Evolutionary conservation across 2,113 vertebrate genomes (phyloP), one percentile per base, ranked within the genome.

Genomic region (Phaethornis superciliosus): DNA sequence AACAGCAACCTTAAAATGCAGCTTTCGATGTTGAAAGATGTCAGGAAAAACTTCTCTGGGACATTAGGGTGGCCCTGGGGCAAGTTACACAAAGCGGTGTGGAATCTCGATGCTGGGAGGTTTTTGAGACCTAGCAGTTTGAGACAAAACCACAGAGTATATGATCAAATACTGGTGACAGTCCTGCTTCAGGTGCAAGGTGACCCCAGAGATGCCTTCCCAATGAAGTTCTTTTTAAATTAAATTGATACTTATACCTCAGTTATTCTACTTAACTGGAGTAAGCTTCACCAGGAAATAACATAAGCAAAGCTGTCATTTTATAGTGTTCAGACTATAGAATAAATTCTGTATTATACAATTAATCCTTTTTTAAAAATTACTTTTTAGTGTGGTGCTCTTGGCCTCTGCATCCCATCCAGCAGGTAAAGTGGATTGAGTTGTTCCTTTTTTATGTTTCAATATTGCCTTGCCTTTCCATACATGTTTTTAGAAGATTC

Each of bases 391-490:
- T 64, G 96, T 96, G 88, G 91, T 93, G 67, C 75, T 98, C 28
- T 94, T 98, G 97, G 95, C 94, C 7, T 94, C 96, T 93, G 98
- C 97, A 26, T 97, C 97, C 51, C 97, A 97, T 65, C 98, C 98
- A 77, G 98, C 97, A 98, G 98, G 98, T 98, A 97, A 97, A 79
- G 55, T 40, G 46, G 24, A 44, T 22, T 44, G 18, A 88, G 22
- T 49, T 79, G 17, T 69, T 86, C 14, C 27, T 62, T 64, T 81
- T 55, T 69, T 30, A 69, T 24, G 6, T 75, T 92, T 74, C 62
- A 33, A 4, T 75, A 9, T 64, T 54, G 17, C 27, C 24, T 58
- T 89, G 35, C 35, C 12, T 89, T 89, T 81, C 60, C 21, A 3
- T 47, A 16, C 15, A 16, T 70, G 24, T 35, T 92, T 64, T 56